phyloP scores from a whole-genome alignment of 2,113 vertebrate genomes.

The Harpagus bidentatus region DNA sequence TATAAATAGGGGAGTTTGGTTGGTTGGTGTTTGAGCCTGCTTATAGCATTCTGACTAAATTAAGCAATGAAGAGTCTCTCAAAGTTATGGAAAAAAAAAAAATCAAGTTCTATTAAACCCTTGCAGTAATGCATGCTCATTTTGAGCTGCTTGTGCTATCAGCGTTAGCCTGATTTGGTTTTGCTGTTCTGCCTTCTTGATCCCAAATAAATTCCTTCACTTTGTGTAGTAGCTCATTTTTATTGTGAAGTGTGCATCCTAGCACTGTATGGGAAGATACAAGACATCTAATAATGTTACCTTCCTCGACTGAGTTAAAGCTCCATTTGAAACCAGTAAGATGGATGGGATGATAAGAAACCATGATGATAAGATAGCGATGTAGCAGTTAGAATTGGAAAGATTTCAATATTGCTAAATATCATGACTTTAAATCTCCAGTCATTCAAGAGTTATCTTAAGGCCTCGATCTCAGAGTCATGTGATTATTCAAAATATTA shows the following conservation, averaged over 20 bases:
- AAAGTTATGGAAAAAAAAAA: background rate
- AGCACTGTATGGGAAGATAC: background rate
- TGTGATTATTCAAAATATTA: background rate
- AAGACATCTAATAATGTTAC: background rate
- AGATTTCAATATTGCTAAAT: background rate
- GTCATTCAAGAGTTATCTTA: background rate
- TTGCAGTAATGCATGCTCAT: background rate
- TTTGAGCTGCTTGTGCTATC: background rate
- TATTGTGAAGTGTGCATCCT: background rate
- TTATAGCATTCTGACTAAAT: background rate
- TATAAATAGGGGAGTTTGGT: background rate
- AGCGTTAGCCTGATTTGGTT: background rate
- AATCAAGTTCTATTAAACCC: background rate
- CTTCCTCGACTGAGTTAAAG: background rate
- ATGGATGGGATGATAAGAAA: background rate
- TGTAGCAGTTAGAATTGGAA: background rate
- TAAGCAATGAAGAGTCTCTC: background rate
- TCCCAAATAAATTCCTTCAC: background rate
- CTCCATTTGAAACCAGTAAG: background rate
- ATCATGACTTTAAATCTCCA: background rate
- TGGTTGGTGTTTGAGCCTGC: background rate
- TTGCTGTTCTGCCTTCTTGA: background rate
- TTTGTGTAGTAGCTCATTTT: background rate
- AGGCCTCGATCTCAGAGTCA: background rate
- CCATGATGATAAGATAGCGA: background rate